Evolutionary conservation across 2,797 vertebrate genomes (phyloP).

Genomic region (Scarus forsteni): DNA sequence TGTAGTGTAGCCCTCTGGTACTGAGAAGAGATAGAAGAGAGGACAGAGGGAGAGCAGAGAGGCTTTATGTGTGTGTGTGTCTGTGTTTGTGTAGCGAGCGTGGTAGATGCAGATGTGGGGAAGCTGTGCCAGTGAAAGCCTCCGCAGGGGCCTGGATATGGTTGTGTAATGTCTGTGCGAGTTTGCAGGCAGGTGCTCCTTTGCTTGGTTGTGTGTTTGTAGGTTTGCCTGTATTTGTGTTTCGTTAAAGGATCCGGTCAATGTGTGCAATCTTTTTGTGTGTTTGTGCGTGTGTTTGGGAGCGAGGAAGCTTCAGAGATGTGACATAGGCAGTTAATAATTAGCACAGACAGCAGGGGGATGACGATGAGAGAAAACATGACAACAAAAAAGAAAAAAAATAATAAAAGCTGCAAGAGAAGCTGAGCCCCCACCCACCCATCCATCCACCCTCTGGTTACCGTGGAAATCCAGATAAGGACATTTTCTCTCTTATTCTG

Average conservation of each 20-base stretch:
- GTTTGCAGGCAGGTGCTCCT: slow-evolving; percentile 46
- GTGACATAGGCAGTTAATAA: slow-evolving; percentile 58
- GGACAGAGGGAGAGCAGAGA: slow-evolving; percentile 34
- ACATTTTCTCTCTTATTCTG: slow-evolving; percentile 75
- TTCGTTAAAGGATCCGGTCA: slow-evolving; percentile 18
- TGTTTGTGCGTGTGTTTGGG: background rate
- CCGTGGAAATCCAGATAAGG: slow-evolving; percentile 80
- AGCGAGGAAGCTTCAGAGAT: background rate
- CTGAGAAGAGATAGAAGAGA: slow-evolving; percentile 50
- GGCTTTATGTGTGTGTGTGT: slow-evolving; percentile 14
- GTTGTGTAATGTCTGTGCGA: slow-evolving; percentile 39
- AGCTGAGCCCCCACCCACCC: slow-evolving; percentile 34
- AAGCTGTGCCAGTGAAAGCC: slow-evolving; percentile 31
- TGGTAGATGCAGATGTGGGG: slow-evolving; percentile 55
- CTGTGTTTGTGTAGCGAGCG: slow-evolving; percentile 29
- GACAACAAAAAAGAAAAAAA: slow-evolving; percentile 20
- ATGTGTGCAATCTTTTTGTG: slow-evolving; percentile 10
- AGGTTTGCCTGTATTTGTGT: slow-evolving; percentile 28
- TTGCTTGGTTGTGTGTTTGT: slow-evolving; percentile 5
- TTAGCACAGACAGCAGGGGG: slow-evolving; percentile 64
- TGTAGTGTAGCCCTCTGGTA: slow-evolving; percentile 56
- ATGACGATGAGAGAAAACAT: slow-evolving; percentile 40
- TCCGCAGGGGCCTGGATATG: slow-evolving; percentile 36
- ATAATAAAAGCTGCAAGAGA: slow-evolving; percentile 49
- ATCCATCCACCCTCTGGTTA: slow-evolving; percentile 56